These are phyloP conservation scores for Tychaedon coryphoeus DNA, from an alignment of 2,113 vertebrate species.

Conservation along the genomic window DNA sequence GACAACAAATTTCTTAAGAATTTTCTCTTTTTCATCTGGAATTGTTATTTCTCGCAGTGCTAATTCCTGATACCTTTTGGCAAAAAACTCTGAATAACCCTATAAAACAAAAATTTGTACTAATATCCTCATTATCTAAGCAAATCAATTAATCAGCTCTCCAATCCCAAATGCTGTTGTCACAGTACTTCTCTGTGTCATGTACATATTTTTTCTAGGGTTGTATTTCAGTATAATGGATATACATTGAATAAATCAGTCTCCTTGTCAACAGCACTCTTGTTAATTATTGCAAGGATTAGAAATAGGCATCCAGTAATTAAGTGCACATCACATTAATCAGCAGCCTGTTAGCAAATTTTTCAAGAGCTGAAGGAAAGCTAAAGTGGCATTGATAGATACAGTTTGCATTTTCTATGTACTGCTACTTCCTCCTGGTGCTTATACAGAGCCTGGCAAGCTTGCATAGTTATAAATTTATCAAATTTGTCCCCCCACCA, in stretches of 20 bases:
- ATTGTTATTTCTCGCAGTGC: rapidly evolving
- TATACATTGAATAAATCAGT: background rate
- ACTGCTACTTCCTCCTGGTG: background rate
- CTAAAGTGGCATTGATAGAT: background rate
- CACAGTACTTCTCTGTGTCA: background rate
- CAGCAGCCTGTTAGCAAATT: background rate
- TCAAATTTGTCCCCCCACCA: background rate
- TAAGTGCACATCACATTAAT: background rate
- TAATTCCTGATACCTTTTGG: background rate
- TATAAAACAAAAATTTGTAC: background rate
- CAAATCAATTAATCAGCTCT: background rate
- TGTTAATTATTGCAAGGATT: background rate
- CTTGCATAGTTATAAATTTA: background rate
- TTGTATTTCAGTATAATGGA: background rate
- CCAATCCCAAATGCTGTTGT: background rate
- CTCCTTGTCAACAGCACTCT: background rate
- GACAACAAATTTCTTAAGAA: background rate
- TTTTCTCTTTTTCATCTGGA: background rate
- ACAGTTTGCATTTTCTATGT: background rate
- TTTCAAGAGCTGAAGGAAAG: background rate
- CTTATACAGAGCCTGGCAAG: background rate
- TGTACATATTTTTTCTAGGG: background rate
- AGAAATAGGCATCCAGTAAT: background rate
- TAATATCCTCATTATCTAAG: background rate
- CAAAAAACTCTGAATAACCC: background rate